phyloP scores from a whole-genome alignment of 2,888 invertebrate species.

The Schrankia costaestrigalis region DNA sequence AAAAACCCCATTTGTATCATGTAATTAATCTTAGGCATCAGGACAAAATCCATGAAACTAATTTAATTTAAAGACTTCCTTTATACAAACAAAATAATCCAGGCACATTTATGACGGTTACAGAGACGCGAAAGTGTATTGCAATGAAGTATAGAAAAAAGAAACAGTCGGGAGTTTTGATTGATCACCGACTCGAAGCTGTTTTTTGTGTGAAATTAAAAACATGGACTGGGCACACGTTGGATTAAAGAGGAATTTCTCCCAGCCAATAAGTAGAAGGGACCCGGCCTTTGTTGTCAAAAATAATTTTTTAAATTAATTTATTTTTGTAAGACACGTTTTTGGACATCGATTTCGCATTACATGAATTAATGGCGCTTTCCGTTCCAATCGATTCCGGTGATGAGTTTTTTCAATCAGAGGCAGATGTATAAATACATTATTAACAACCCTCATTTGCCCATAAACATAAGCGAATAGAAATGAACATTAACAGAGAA shows the following conservation, averaged over 20 bases:
- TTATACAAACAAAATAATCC: constrained; percentile 73
- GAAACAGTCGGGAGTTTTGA: constrained; percentile 70
- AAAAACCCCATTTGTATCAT: constrained; percentile 22
- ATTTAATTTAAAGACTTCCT: constrained; percentile 69
- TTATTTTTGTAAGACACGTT: constrained; percentile 52
- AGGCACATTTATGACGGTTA: constrained; percentile 71
- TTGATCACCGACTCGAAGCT: constrained; percentile 75
- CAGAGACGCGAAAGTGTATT: constrained; percentile 73
- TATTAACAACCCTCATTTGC: constrained; percentile 3
- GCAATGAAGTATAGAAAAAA: constrained; percentile 73
- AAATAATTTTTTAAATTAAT: constrained; percentile 62
- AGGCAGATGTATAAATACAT: constrained; percentile 19
- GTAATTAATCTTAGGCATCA: constrained; percentile 32
- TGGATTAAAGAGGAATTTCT: constrained; percentile 75
- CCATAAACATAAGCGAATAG: constrained; percentile 32
- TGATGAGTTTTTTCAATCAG: constrained; percentile 26
- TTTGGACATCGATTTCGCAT: constrained; percentile 56
- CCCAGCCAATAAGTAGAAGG: constrained; percentile 58
- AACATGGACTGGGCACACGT: constrained; percentile 72
- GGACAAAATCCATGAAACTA: constrained; percentile 63
- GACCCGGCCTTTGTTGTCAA: constrained; percentile 54
- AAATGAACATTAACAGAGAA: constrained; percentile 52
- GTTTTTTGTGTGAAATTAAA: constrained; percentile 80
- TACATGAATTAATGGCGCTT: constrained; percentile 45
- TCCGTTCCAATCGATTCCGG: constrained; percentile 30